Evolutionary conservation across 1,140 invertebrate genomes (phyloP).

Genomic region (Doryteuthis pealeii): DNA sequence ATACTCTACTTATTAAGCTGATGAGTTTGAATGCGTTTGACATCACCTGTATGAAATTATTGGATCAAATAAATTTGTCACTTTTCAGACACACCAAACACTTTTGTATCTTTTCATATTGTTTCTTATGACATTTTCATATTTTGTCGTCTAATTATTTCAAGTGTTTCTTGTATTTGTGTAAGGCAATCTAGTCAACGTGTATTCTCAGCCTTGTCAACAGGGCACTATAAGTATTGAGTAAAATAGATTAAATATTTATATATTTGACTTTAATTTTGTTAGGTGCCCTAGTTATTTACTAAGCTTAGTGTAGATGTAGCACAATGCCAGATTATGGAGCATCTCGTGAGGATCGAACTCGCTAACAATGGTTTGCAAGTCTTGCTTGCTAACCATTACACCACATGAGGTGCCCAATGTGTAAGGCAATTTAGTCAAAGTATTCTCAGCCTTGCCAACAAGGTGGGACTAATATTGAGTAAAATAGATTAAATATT

Average conservation of each 20-base stretch:
- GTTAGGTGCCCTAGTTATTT: too few species aligned
- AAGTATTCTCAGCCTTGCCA: too few species aligned
- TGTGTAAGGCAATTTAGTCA: too few species aligned
- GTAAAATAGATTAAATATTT: not conserved
- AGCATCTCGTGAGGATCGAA: too few species aligned
- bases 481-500: too few species aligned
- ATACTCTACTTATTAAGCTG: not conserved
- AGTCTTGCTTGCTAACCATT: too few species aligned
- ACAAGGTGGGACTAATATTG: too few species aligned
- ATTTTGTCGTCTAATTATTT: not conserved
- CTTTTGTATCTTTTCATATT: not conserved
- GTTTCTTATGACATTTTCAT: not conserved
- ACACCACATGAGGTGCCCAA: too few species aligned
- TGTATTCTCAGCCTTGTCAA: not conserved
- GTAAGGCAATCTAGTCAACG: not conserved
- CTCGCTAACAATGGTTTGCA: too few species aligned
- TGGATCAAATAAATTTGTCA: slow-evolving; percentile 9
- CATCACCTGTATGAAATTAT: slow-evolving; percentile 4
- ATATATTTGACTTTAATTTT: too few species aligned
- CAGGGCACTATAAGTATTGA: not conserved
- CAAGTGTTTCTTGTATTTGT: not conserved
- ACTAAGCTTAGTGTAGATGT: too few species aligned
- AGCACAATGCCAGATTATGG: too few species aligned
- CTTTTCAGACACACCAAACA: not conserved
- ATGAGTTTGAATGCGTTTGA: slow-evolving; percentile 1